Evolutionary conservation across 2,888 invertebrate species (phyloP).

Genomic region (Dicycla oo): DNA sequence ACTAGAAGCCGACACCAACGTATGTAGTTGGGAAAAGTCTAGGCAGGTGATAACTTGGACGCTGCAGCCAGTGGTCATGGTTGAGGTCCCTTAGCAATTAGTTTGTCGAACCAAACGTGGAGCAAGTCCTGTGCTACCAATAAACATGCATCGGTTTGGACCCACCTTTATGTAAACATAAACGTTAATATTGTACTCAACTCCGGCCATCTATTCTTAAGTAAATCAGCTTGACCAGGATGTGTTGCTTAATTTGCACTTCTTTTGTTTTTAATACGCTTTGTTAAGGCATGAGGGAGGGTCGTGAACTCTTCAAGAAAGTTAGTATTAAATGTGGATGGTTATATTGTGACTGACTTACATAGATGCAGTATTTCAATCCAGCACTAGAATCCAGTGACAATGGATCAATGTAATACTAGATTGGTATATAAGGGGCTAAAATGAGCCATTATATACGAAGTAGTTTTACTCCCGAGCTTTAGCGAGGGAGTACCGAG

Average conservation of each 20-base stretch:
- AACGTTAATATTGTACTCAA: neutral
- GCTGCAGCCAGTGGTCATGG: neutral
- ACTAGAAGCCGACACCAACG: neutral
- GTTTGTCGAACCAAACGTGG: too few species aligned
- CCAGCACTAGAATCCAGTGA: neutral
- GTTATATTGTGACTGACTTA: neutral
- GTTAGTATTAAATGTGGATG: neutral
- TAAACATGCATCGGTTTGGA: neutral
- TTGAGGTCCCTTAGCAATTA: neutral
- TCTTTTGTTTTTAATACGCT: conserved; percentile 24
- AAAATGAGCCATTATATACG: too few species aligned
- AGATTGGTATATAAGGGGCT: too few species aligned
- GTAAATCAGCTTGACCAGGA: conserved; percentile 50
- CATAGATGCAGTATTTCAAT: neutral
- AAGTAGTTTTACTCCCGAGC: too few species aligned
- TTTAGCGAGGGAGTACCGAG: too few species aligned
- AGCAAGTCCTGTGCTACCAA: too few species aligned
- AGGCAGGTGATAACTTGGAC: neutral
- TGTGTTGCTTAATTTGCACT: conserved; percentile 21
- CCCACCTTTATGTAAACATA: conserved; percentile 10
- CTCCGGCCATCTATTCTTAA: conserved; percentile 19
- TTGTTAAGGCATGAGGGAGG: conserved; percentile 7
- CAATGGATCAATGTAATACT: too few species aligned
- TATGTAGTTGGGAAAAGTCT: neutral
- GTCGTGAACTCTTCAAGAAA: conserved; percentile 29